Percentiles rank a stretch among this genome's conserved stretches.
These are phyloP conservation scores for Saccostrea cuccullata DNA, from an alignment of 1,140 invertebrate species.

Conservation along the genomic window DNA sequence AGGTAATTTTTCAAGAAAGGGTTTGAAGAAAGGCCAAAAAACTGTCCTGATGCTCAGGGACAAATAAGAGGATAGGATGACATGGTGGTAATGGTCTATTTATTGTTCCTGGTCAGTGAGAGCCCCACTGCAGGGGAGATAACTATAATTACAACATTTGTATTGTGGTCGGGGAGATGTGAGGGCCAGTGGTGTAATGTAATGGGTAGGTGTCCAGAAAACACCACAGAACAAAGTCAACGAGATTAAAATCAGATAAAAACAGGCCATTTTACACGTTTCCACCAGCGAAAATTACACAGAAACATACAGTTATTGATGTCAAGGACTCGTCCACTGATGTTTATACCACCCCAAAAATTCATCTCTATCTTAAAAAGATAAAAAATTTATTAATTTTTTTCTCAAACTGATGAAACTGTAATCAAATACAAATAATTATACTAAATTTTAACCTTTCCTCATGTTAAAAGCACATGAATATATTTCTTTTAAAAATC, in stretches of 20 bases:
- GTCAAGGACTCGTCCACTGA: not conserved
- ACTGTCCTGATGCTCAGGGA: not conserved
- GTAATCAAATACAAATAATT: too few relatives aligned
- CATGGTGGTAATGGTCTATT: conserved; percentile 2
- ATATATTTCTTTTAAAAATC: too few relatives aligned
- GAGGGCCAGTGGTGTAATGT: not conserved
- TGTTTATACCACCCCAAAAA: not conserved
- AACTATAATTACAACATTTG: conserved; percentile 10
- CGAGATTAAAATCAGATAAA: conserved; percentile 32
- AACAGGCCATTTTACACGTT: not conserved
- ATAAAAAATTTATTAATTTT: not conserved
- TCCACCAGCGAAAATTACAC: conserved; percentile 10
- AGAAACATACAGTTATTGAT: not conserved
- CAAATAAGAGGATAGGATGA: not conserved
- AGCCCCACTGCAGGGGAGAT: conserved; percentile 2
- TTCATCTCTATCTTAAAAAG: not conserved
- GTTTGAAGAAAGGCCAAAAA: not conserved
- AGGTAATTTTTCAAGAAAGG: not conserved
- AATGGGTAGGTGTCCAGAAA: conserved; percentile 31
- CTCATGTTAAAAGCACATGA: too few relatives aligned
- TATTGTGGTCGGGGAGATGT: conserved; percentile 13
- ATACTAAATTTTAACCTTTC: too few relatives aligned
- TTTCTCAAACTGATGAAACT: not conserved
- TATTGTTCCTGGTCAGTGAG: not conserved
- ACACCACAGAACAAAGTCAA: conserved; percentile 12